Evolutionary conservation across 2,888 invertebrate species (phyloP).

Genomic region (Eucera pruinosa): DNA sequence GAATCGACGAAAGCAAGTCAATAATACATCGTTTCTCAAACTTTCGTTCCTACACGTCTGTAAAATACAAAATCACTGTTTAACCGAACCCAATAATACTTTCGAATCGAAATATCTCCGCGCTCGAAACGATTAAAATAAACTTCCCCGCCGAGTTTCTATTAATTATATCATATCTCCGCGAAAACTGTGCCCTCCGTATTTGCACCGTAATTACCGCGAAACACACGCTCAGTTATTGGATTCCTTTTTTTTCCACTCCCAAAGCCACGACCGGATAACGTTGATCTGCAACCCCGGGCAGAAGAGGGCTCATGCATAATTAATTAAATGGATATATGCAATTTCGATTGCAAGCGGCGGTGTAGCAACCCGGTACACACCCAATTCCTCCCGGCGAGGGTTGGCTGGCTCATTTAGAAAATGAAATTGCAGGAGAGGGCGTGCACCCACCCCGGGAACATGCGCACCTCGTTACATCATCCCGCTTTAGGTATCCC

Average conservation of each 20-base stretch:
- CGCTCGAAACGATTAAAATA: too few relatives aligned
- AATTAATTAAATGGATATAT: conserved; percentile 81
- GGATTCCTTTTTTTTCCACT: conserved; percentile 24
- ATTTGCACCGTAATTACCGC: not conserved
- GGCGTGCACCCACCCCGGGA: conserved; percentile 74
- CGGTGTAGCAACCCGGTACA: conserved; percentile 56
- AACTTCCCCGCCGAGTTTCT: too few relatives aligned
- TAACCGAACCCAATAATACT: too few relatives aligned
- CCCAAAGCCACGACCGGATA: conserved; percentile 47
- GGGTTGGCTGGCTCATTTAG: conserved; percentile 71
- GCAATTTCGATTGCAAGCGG: conserved; percentile 74
- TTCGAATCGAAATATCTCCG: too few relatives aligned
- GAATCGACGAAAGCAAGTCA: too few relatives aligned
- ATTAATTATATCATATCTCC: too few relatives aligned
- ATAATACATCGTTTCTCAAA: too few relatives aligned
- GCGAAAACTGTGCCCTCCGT: not conserved
- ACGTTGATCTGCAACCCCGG: conserved; percentile 53
- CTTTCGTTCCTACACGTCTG: too few relatives aligned
- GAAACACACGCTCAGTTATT: not conserved
- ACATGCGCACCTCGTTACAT: conserved; percentile 75
- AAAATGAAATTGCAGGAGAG: conserved; percentile 78
- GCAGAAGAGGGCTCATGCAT: conserved; percentile 74
- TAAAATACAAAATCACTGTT: too few relatives aligned
- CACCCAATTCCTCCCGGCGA: conserved; percentile 68
- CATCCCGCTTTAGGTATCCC: conserved; percentile 59